phyloP scores from a whole-genome alignment of 2,888 invertebrate species.

The Cordilura impudica region DNA sequence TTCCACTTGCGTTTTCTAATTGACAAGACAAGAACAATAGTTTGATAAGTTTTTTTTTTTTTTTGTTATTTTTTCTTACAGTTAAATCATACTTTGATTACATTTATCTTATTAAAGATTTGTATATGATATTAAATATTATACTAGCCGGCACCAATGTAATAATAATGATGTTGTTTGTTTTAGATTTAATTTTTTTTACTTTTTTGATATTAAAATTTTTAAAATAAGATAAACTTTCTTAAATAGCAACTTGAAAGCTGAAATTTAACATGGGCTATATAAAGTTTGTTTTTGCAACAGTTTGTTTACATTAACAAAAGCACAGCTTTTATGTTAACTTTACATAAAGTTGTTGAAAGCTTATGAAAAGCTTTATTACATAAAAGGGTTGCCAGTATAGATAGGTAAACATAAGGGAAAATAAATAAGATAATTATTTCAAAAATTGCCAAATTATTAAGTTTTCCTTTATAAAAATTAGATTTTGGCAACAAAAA shows the following conservation, averaged over 20 bases:
- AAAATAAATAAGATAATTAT: too few relatives aligned
- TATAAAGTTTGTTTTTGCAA: not conserved
- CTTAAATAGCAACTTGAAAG: not conserved
- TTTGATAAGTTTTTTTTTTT: not conserved
- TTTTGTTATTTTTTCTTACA: not conserved
- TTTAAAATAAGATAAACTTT: not conserved
- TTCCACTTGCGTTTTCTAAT: not conserved
- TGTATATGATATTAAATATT: not conserved
- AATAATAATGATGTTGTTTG: not conserved
- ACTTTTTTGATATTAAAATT: too few relatives aligned
- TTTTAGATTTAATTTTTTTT: not conserved
- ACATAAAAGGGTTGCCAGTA: not conserved
- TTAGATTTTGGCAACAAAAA: too few relatives aligned
- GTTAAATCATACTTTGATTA: not conserved
- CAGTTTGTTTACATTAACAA: not conserved
- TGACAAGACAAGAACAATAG: not conserved
- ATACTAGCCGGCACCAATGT: conserved; percentile 48
- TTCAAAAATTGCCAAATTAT: too few relatives aligned
- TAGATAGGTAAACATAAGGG: too few relatives aligned
- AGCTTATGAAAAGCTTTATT: not conserved
- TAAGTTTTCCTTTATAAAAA: too few relatives aligned
- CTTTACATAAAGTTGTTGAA: not conserved
- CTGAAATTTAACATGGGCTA: not conserved
- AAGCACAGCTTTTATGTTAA: not conserved
- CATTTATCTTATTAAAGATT: not conserved